Base-by-base conservation (phyloP, 92 coral and sea anemone genomes). In the Parazoanthus swiftii region DNA sequence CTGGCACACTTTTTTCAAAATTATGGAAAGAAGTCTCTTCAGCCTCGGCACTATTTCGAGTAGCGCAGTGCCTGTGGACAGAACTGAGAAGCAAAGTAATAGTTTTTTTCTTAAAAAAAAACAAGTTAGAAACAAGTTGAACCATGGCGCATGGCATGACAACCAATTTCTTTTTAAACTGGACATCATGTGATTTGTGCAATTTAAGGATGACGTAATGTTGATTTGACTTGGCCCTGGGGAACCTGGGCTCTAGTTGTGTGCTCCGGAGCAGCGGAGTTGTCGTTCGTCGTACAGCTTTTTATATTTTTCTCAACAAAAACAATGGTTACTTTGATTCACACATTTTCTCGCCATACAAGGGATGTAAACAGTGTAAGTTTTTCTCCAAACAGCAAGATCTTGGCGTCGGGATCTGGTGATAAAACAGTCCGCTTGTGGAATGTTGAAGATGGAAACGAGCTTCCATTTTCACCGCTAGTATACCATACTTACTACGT, bases 371-470 rank as follows among this genome's bases (percentile, higher is more conserved):
- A 95, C 36, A 92, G 98, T 35, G 92, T 95, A 71, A 92, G 98
- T 75, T 97, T 97, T 86, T 93, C 99, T 51, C 98, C 99, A 21
- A 97, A 94, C 91, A 95, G 98, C 82, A 95, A 93, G 29, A 86
- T 94, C 56, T 74, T 95, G 48, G 99, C 95, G 20, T 93, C 99
- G 8, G 92, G 94, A 81, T 97, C 99, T 13, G 96, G 99, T 68
- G 99, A 97, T 86, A 97, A 97, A 90, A 95, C 96, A 23, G 90
- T 92, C 13, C 96, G 99, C 58, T 91, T 97, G 76, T 95, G 99
- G 99, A 93, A 95, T 91, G 93, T 97, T 70, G 96, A 90, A 76
- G 91, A 89, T 44, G 98, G 98, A 42, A 81, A 89, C 74, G 99
- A 97, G 88, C 92, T 97, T 14, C 91, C 97, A 38, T 90, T 92